Conservation (phyloP, 1,140 invertebrate genomes). For the Cydia strobilella region DNA sequence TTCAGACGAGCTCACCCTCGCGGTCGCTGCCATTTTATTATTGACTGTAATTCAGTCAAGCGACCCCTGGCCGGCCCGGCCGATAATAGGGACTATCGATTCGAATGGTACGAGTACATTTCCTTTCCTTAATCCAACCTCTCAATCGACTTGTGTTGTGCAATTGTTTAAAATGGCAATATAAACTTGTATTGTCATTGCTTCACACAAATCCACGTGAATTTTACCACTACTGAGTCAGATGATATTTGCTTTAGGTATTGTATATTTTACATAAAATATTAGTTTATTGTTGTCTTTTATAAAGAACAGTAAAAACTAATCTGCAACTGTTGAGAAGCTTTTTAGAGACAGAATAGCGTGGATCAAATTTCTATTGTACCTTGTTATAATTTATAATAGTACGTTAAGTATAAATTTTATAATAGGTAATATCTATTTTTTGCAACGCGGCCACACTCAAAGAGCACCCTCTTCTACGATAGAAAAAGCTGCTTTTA, state of each 20-base stretch:
- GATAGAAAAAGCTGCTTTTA: slow-evolving; percentile 57
- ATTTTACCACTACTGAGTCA: no score
- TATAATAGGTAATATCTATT: not conserved
- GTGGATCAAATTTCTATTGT: slow-evolving; percentile 10
- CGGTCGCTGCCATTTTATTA: slow-evolving; percentile 40
- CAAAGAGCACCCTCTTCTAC: slow-evolving; percentile 43
- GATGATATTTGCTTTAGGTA: no score
- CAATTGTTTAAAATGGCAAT: not conserved
- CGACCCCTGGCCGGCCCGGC: slow-evolving; percentile 40
- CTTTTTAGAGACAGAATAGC: not conserved
- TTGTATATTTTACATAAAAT: no score
- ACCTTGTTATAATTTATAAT: slow-evolving; percentile 5
- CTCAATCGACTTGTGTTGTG: not conserved
- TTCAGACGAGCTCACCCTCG: slow-evolving; percentile 29
- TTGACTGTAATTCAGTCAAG: slow-evolving; percentile 45
- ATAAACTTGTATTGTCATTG: not conserved
- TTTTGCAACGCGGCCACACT: slow-evolving; percentile 40
- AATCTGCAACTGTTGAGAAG: not conserved
- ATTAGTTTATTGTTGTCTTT: not conserved
- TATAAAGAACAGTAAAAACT: not conserved
- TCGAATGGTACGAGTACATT: slow-evolving; percentile 39
- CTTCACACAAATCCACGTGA: not conserved
- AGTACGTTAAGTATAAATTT: slow-evolving; percentile 8
- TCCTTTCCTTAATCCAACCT: slow-evolving; percentile 41
- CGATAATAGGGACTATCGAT: slow-evolving; percentile 52